Evolutionary conservation across 2,113 vertebrate species (phyloP).

Genomic region (Neotragus pygmaeus): DNA sequence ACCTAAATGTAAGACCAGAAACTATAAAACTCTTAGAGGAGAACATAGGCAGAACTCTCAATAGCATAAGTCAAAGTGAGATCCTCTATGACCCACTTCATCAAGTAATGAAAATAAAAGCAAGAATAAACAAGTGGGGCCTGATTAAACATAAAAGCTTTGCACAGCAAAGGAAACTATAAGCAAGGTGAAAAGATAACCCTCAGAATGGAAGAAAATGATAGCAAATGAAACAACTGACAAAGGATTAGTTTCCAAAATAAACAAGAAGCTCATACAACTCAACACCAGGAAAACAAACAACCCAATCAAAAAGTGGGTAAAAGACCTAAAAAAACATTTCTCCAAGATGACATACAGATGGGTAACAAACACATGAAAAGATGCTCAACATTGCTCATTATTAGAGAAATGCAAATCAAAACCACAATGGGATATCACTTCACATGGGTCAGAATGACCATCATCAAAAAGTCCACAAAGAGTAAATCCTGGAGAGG

Average conservation of each 20-base stretch:
- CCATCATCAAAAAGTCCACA: not conserved
- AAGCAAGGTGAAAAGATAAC: not conserved
- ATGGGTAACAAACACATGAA: not conserved
- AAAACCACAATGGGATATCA: not conserved
- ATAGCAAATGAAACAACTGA: not conserved
- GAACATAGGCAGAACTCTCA: not conserved
- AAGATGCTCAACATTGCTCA: not conserved
- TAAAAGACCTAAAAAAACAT: not conserved
- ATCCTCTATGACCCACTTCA: not conserved
- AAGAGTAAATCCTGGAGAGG: not conserved
- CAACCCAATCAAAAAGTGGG: not conserved
- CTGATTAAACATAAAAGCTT: not conserved
- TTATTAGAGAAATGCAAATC: not conserved
- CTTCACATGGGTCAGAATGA: not conserved
- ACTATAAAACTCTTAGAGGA: not conserved
- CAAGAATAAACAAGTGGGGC: not conserved
- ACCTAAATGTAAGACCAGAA: not conserved
- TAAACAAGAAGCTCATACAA: not conserved
- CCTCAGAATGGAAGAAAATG: not conserved
- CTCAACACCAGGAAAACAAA: not conserved
- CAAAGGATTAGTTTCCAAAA: not conserved
- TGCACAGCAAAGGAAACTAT: not conserved
- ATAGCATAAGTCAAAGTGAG: not conserved
- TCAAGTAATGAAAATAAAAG: accelerated
- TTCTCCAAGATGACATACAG: not conserved